These are phyloP conservation scores for Carpatolechia fugitivella DNA, from an alignment of 2,888 invertebrate genomes.

Conservation along the genomic window DNA sequence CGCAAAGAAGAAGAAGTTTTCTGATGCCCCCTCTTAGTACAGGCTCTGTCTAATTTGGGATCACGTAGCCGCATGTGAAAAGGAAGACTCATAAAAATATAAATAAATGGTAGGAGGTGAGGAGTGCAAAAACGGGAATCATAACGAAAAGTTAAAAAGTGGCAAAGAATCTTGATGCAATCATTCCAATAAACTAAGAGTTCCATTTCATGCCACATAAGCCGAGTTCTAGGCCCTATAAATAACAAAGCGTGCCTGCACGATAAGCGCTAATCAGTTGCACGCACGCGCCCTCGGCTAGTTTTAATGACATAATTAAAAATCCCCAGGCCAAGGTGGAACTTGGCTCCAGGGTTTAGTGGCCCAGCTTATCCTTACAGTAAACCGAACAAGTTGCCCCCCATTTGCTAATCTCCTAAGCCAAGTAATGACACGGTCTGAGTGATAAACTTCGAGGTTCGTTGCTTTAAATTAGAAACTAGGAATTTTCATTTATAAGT, in stretches of 20 bases:
- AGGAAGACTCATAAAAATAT: too few species aligned
- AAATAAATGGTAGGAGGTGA: too few species aligned
- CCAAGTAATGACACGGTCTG: constrained; percentile 54
- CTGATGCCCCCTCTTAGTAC: too few species aligned
- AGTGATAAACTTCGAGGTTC: constrained; percentile 52
- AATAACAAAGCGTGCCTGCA: constrained; percentile 55
- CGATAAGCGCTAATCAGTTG: constrained; percentile 64
- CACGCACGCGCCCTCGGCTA: constrained; percentile 60
- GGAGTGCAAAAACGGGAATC: too few species aligned
- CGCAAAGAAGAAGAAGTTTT: too few species aligned
- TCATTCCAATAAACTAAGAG: constrained; percentile 30
- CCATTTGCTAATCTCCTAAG: constrained; percentile 71
- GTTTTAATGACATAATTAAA: constrained; percentile 69
- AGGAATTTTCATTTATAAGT: neutral
- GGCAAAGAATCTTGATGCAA: neutral
- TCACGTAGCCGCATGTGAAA: too few species aligned
- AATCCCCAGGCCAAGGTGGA: constrained; percentile 57
- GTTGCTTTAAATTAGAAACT: neutral
- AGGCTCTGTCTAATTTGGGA: too few species aligned
- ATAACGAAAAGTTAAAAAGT: neutral
- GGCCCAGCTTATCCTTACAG: constrained; percentile 59
- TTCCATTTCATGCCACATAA: constrained; percentile 30
- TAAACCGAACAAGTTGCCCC: constrained; percentile 67
- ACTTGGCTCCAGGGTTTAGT: constrained; percentile 51
- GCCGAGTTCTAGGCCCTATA: constrained; percentile 41